Percentiles rank a stretch among this genome's conserved stretches.
Evolutionary conservation across 2,797 vertebrate species (phyloP).

Genomic region (Myotis vivesi): DNA sequence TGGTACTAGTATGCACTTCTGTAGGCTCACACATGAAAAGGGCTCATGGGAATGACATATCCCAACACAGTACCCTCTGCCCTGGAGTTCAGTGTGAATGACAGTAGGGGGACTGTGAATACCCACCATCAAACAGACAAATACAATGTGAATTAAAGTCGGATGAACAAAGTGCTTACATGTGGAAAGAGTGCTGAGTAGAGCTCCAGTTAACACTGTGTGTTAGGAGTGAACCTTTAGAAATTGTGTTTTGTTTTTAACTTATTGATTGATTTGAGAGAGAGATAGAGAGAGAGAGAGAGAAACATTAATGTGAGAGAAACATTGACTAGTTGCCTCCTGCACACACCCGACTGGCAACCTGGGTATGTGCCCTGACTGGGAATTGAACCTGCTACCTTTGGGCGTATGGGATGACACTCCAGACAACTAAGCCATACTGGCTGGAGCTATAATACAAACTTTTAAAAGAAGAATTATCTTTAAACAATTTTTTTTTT

Average conservation of each 20-base stretch:
- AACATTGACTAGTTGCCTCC: background rate
- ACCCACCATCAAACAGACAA: background rate
- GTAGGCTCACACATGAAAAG: background rate
- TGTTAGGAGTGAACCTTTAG: background rate
- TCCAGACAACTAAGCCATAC: background rate
- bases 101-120: background rate
- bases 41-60: background rate
- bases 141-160: background rate
- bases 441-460: background rate
- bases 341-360: background rate
- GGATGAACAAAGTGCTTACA: background rate
- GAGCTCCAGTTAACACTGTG: background rate
- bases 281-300: background rate
- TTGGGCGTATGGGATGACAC: background rate
- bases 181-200: background rate
- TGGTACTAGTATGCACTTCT: rapidly evolving
- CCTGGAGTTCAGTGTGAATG: background rate
- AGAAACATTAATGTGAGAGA: background rate
- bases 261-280: background rate
- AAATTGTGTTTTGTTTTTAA: background rate
- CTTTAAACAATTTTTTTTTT: background rate
- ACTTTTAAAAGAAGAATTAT: background rate
- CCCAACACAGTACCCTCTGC: background rate
- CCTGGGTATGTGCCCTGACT: background rate
- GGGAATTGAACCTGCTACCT: background rate